phyloP scores from a whole-genome alignment of 2,797 vertebrate species.

The Acipenser oxyrinchus region DNA sequence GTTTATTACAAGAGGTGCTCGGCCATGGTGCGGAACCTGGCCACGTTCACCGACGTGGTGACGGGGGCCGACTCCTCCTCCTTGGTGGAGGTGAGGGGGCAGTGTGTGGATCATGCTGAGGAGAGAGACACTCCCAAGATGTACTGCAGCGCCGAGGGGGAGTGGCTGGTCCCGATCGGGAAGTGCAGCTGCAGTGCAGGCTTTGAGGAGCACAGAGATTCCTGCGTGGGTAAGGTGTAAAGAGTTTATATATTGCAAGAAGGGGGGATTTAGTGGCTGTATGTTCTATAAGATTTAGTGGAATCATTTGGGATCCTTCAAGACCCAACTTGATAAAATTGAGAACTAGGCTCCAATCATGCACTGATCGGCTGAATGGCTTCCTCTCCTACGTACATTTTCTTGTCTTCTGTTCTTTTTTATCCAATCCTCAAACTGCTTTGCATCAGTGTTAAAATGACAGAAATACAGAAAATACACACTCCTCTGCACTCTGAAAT shows the following conservation, averaged over 20 bases:
- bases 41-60: constrained; percentile 85
- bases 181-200: constrained; percentile 89
- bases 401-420: too few species aligned
- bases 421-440: too few species aligned
- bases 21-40: constrained; percentile 80
- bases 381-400: too few species aligned
- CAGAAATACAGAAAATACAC: too few species aligned
- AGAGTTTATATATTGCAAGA: background rate
- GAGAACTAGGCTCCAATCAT: too few species aligned
- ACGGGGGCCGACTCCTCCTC: constrained; percentile 91
- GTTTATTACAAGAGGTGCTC: constrained; percentile 93
- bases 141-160: constrained; percentile 97
- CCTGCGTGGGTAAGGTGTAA: constrained; percentile 77
- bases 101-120: constrained; percentile 86
- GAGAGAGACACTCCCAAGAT: constrained; percentile 95
- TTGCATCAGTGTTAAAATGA: too few species aligned
- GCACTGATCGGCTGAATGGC: too few species aligned
- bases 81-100: constrained; percentile 86
- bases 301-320: too few species aligned
- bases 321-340: too few species aligned
- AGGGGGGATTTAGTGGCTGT: too few species aligned
- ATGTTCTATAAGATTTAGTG: too few species aligned
- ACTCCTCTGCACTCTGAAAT: too few species aligned
- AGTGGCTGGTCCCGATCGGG: constrained; percentile 95
- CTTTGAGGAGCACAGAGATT: constrained; percentile 79